Evolutionary conservation across 2,888 invertebrate genomes (phyloP).

Genomic region (Yponomeuta cagnagella): DNA sequence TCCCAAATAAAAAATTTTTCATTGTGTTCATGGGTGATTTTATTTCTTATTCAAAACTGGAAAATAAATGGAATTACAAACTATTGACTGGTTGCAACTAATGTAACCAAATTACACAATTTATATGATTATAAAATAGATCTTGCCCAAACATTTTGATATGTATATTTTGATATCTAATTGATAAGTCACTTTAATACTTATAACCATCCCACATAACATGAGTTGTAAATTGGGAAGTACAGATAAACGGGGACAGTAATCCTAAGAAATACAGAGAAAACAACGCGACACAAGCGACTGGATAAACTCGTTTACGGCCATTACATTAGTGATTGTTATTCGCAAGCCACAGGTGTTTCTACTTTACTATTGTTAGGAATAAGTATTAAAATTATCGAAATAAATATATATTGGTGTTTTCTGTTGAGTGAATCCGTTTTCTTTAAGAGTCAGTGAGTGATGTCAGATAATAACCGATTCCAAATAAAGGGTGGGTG

Average conservation of each 20-base stretch:
- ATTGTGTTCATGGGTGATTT: conserved; percentile 61
- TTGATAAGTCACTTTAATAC: not conserved
- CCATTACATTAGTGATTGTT: conserved; percentile 61
- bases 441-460: not conserved
- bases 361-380: conserved; percentile 65
- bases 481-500: not conserved
- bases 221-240: not conserved
- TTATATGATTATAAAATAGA: conserved; percentile 11
- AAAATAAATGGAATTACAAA: conserved; percentile 47
- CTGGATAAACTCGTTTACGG: conserved; percentile 65
- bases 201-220: not conserved
- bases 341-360: conserved; percentile 70
- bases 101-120: conserved; percentile 31
- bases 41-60: conserved; percentile 53
- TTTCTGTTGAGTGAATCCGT: not conserved
- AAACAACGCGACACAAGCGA: conserved; percentile 72
- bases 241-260: conserved; percentile 4
- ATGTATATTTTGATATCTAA: conserved; percentile 13
- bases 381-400: conserved; percentile 57
- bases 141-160: conserved; percentile 20
- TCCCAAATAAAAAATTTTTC: not conserved
- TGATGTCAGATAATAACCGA: not conserved
- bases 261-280: conserved; percentile 41
- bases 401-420: conserved; percentile 36
- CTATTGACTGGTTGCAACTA: conserved; percentile 47